A percentile compares a stretch with the other conserved stretches of the same genome.
Evolutionary conservation across 1,140 invertebrate genomes (phyloP).

Genomic region (Caenorhabditis inopinata): DNA sequence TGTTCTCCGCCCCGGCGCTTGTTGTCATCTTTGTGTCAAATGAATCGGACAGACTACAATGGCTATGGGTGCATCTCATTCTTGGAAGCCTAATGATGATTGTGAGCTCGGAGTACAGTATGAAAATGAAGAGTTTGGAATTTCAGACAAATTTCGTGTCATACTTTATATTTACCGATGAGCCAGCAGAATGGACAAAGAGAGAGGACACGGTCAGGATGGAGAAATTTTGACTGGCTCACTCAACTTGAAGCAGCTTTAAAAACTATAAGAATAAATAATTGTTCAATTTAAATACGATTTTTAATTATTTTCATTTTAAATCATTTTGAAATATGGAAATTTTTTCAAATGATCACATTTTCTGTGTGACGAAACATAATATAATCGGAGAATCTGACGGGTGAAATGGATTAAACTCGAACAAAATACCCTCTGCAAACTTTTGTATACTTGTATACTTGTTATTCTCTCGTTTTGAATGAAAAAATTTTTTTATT

Average conservation of each 20-base stretch:
- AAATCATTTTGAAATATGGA: no score
- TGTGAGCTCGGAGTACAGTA: not conserved
- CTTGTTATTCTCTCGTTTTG: no score
- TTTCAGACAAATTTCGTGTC: conserved; percentile 39
- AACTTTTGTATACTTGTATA: no score
- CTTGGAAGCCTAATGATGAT: conserved; percentile 18
- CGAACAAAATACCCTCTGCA: not conserved
- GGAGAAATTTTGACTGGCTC: not conserved
- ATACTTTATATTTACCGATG: conserved; percentile 34
- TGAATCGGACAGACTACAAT: conserved; percentile 14
- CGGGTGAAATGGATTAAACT: not conserved
- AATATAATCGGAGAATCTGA: not conserved
- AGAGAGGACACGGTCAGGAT: not conserved
- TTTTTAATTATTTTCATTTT: no score
- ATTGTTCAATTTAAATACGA: no score
- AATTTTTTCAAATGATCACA: no score
- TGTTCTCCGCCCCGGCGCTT: conserved; percentile 30
- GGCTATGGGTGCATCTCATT: not conserved
- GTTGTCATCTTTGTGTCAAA: conserved; percentile 19
- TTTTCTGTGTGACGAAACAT: not conserved
- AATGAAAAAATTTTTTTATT: no score
- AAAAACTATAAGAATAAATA: no score
- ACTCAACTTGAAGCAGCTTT: no score
- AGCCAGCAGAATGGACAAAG: conserved; percentile 39
- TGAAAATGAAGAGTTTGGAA: not conserved